Evolutionary conservation across 2,797 vertebrate species (phyloP).

Genomic region (Siniperca obscura): DNA sequence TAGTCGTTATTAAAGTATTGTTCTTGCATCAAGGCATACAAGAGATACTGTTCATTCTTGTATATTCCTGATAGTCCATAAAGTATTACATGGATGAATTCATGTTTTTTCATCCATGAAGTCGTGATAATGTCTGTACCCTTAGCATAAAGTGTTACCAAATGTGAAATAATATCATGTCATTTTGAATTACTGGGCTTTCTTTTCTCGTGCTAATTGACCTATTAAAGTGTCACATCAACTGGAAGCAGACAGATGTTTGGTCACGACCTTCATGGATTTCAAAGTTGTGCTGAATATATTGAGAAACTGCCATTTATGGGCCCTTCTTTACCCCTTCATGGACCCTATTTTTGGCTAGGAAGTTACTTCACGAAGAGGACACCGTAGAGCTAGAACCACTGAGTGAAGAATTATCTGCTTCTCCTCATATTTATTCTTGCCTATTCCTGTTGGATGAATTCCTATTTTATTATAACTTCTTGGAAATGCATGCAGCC

Average conservation of each 20-base stretch:
- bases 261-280: neutral
- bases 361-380: neutral
- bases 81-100: neutral
- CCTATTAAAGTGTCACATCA: neutral
- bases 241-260: neutral
- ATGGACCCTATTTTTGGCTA: neutral
- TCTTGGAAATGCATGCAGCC: constrained; percentile 35
- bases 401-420: constrained; percentile 5
- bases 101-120: neutral
- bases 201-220: neutral
- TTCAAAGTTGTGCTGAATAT: neutral
- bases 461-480: constrained; percentile 24
- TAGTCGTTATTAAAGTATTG: too few relatives aligned
- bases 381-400: neutral
- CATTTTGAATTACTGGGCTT: neutral
- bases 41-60: too few relatives aligned
- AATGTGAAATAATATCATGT: neutral
- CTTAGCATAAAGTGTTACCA: neutral
- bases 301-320: neutral
- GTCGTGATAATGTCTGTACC: neutral
- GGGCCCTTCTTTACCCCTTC: neutral
- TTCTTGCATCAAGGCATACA: too few relatives aligned
- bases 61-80: too few relatives aligned
- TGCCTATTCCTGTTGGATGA: constrained; percentile 2
- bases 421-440: constrained; percentile 15